Conservation (phyloP, 2,888 invertebrate genomes). For the Caenorhabditis drosophilae region DNA sequence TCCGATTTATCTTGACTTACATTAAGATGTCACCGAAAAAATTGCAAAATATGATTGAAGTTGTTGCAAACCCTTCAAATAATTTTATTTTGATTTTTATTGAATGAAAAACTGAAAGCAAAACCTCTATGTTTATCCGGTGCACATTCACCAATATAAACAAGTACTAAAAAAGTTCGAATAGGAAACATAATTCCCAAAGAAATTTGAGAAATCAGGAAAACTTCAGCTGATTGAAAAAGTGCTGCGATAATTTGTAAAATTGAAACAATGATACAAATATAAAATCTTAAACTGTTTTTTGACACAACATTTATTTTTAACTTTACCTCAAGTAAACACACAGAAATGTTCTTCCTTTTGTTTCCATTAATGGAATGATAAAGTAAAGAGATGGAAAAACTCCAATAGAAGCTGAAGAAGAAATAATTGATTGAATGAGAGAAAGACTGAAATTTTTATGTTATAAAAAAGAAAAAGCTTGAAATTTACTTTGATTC, state of each 20-base stretch:
- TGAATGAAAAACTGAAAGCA: not conserved
- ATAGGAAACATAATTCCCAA: slow-evolving; percentile 17
- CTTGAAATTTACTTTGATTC: slow-evolving; percentile 14
- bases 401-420: slow-evolving; percentile 13
- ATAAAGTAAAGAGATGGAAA: slow-evolving; percentile 23
- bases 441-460: slow-evolving; percentile 30
- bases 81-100: not conserved
- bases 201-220: slow-evolving; percentile 25
- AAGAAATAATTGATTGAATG: slow-evolving; percentile 22
- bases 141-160: slow-evolving; percentile 40
- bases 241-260: slow-evolving; percentile 20
- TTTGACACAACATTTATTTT: not conserved
- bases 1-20: not conserved
- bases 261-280: not conserved
- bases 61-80: slow-evolving; percentile 1
- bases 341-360: slow-evolving; percentile 29
- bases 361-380: slow-evolving; percentile 30
- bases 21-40: not conserved
- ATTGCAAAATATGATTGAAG: not conserved
- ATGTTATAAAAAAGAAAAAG: not conserved
- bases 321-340: slow-evolving; percentile 25
- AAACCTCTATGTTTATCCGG: slow-evolving; percentile 35
- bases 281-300: not conserved
- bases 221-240: slow-evolving; percentile 31
- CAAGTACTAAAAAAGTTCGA: slow-evolving; percentile 17